Evolutionary conservation across 1,140 invertebrate genomes (phyloP), one percentile per base, ranked within the genome.

Genomic region (Oncopeltus fasciatus): DNA sequence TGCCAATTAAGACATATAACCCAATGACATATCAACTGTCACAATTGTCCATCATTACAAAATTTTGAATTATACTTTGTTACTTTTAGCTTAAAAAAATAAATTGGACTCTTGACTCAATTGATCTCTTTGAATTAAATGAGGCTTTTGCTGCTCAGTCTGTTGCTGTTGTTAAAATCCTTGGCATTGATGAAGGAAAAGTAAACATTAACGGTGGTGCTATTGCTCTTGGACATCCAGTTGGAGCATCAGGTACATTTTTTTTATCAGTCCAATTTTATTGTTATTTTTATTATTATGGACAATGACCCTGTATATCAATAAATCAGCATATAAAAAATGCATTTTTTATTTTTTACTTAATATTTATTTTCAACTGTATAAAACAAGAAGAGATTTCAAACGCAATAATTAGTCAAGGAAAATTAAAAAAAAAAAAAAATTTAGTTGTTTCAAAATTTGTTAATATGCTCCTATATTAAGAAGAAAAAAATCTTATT

Each of bases 101-200:
- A n/a, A 78, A 79, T 3, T 93, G 90, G 90, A 75, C 71, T 0
- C 81, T 85, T 47, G 82, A 89, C 18, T 83, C 92, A 65, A 89
- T 95, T 27, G 91, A 95, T 77, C 74, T 93, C 1, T 89, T 84
- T 71, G 93, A 96, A 77, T 72, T 97, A 47, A 92, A 92, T 69
- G 90, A 92, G 75, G 89, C 87, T 0, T 92, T 91, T 73, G 87
- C 88, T 16, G 80, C 81, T 14, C 86, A 92, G 73, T 76, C 83
- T 0, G 67, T 92, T 18, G 81, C 81, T 24, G 83, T 86, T 28
- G 60, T 83, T 1, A 75, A 77, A 59, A 77, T 80, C 64, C 76
- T 97, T 0, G 77, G 80, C 14, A 60, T 90, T 62, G 81, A 92
- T 73, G 59, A 74, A 0, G 70, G 70, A 16, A 93, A 88, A 77